These are phyloP conservation scores for Neosilurus mollespiculum DNA, from an alignment of 2,797 vertebrate genomes.

Conservation along the genomic window DNA sequence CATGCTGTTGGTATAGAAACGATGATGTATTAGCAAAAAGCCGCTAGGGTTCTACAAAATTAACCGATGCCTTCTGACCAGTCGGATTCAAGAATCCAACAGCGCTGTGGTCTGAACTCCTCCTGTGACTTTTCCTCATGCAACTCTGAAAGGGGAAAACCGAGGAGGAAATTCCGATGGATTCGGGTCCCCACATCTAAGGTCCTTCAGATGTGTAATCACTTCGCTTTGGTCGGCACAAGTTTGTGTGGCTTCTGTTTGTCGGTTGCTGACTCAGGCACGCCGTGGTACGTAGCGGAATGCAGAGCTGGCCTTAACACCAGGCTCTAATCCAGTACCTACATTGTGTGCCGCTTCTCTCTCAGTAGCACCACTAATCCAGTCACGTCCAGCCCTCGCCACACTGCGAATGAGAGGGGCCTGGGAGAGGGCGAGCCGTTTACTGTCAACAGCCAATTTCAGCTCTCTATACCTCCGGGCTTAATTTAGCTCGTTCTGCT, in stretches of 20 bases:
- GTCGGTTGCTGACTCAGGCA: slow-evolving; percentile 67
- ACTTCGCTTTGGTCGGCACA: background rate
- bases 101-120: background rate
- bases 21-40: background rate
- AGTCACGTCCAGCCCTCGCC: slow-evolving; percentile 60
- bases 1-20: background rate
- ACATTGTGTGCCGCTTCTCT: slow-evolving; percentile 58
- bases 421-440: slow-evolving; percentile 56
- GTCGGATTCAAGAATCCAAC: background rate
- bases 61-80: background rate
- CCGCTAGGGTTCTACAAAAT: background rate
- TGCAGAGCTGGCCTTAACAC: slow-evolving; percentile 61
- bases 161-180: background rate
- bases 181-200: slow-evolving; percentile 11
- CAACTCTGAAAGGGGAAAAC: background rate
- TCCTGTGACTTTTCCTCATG: background rate
- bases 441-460: slow-evolving; percentile 69
- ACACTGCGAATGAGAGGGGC: slow-evolving; percentile 64
- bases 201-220: background rate
- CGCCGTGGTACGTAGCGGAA: slow-evolving; percentile 60
- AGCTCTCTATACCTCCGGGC: slow-evolving; percentile 32
- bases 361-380: slow-evolving; percentile 74
- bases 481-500: slow-evolving; percentile 60
- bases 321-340: slow-evolving; percentile 69
- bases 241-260: slow-evolving; percentile 46